These are phyloP conservation scores for Andrena camellia DNA, from an alignment of 2,888 invertebrate species.

Conservation along the genomic window DNA sequence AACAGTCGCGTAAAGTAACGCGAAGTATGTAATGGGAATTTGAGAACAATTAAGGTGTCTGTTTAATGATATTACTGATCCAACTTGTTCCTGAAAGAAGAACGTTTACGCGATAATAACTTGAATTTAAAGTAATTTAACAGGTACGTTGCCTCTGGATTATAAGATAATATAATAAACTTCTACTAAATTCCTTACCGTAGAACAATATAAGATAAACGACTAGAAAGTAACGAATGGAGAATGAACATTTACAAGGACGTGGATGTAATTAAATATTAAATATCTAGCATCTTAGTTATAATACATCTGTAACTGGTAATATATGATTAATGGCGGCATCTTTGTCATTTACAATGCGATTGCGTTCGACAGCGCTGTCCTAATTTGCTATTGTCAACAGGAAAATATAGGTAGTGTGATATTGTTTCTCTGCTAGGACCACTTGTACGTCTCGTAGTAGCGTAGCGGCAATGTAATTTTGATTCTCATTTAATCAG, in stretches of 20 bases:
- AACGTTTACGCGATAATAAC: background rate
- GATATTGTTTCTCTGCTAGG: slow-evolving; percentile 67
- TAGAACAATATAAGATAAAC: slow-evolving; percentile 6
- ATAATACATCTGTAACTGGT: slow-evolving; percentile 36
- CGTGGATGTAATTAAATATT: slow-evolving; percentile 20
- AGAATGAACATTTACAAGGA: slow-evolving; percentile 33
- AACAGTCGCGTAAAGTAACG: slow-evolving; percentile 36
- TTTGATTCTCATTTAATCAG: slow-evolving; percentile 69
- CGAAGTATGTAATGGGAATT: slow-evolving; percentile 10
- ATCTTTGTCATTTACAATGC: slow-evolving; percentile 35
- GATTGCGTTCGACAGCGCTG: slow-evolving; percentile 32
- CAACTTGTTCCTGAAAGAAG: background rate
- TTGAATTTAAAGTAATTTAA: background rate
- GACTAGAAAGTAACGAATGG: slow-evolving; percentile 24
- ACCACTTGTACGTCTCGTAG: slow-evolving; percentile 71
- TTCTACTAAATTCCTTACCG: slow-evolving; percentile 33
- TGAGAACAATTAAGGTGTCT: background rate
- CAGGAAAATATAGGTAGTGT: slow-evolving; percentile 55
- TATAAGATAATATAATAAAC: background rate
- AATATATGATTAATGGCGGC: slow-evolving; percentile 25
- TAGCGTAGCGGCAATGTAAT: slow-evolving; percentile 71
- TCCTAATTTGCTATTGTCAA: slow-evolving; percentile 61
- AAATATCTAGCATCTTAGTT: slow-evolving; percentile 38
- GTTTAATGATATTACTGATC: background rate
- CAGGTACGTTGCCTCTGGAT: background rate